phyloP scores from a whole-genome alignment of 2,113 vertebrate genomes.

The Pedetes capensis region DNA sequence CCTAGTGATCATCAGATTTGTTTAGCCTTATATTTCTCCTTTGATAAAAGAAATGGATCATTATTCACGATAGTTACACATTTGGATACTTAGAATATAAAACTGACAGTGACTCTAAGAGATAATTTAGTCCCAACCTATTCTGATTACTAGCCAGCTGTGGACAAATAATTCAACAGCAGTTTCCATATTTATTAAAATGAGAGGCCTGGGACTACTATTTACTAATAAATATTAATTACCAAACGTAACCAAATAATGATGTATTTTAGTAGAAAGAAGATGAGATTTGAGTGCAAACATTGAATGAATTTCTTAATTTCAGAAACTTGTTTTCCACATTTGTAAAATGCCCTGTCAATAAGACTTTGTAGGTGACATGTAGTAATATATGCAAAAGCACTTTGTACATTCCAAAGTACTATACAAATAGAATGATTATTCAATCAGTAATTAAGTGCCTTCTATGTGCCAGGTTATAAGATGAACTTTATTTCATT shows the following conservation, averaged over 20 bases:
- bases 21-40: not conserved
- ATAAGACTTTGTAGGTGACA: not conserved
- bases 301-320: not conserved
- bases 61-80: not conserved
- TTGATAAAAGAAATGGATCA: not conserved
- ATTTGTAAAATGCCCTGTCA: not conserved
- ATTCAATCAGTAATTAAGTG: not conserved
- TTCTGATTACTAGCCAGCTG: not conserved
- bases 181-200: conserved; percentile 7
- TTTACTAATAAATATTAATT: conserved; percentile 6
- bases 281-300: conserved; percentile 8
- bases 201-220: not conserved
- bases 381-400: not conserved
- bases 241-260: conserved; percentile 3
- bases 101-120: not conserved
- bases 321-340: not conserved
- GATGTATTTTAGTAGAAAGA: not conserved
- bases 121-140: not conserved
- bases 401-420: conserved; percentile 1
- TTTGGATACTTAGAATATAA: conserved; percentile 19
- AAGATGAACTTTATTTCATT: not conserved
- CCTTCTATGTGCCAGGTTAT: not conserved
- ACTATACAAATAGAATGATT: not conserved
- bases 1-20: not conserved
- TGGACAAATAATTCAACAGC: not conserved